Base-by-base conservation (phyloP, 2,113 vertebrate species). In the Synchiropus splendidus region DNA sequence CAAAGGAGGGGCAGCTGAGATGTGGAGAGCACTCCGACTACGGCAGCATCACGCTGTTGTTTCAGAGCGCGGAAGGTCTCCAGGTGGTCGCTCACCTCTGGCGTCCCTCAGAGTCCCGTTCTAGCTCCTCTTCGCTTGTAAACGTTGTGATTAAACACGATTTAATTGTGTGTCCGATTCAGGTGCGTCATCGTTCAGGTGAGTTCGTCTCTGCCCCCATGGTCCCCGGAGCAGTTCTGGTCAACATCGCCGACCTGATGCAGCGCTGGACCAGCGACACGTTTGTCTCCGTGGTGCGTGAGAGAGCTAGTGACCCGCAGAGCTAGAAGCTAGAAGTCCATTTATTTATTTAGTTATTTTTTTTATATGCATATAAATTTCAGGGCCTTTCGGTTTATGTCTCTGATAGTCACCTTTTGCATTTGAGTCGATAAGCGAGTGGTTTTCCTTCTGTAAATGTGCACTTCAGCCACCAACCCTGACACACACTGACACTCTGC, bases 1-100 rank as follows among this genome's bases (percentile, higher is more conserved):
- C 53, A 2, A 80, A 83, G 56, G 66, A 72, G n/a, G 57, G 54
- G 2, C 86, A 87, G 70, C 4, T 86, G 39, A 60, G 81, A 9
- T 88, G 85, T 58, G 84, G 80, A 9, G 83, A 86, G 31, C 85
- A 88, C 54, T 81, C 82, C 0, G 84, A 88, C 63, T 87, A 83
- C 2, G 85, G 84, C 9, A 84, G 52, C 70, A 79, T 86, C 61
- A 86, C 83, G 6, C 50, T 87, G 38, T 12, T 87, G 53, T 87
- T 86, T 49, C 83, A 84, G 57, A 37, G 52, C 46, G 52, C 48
- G 0, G 64, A 63, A 1, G 83, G 85, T 11, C 72, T 88, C 36
- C 77, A 88, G 84, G 79, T 86, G 58, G 55, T 12, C 10, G n/a
- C 32, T 1, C 15, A 1, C 27, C 12, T 27, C 4, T 31, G 39